These are phyloP conservation scores for Pagetopsis macropterus DNA, from an alignment of 2,797 vertebrate species.

Conservation along the genomic window DNA sequence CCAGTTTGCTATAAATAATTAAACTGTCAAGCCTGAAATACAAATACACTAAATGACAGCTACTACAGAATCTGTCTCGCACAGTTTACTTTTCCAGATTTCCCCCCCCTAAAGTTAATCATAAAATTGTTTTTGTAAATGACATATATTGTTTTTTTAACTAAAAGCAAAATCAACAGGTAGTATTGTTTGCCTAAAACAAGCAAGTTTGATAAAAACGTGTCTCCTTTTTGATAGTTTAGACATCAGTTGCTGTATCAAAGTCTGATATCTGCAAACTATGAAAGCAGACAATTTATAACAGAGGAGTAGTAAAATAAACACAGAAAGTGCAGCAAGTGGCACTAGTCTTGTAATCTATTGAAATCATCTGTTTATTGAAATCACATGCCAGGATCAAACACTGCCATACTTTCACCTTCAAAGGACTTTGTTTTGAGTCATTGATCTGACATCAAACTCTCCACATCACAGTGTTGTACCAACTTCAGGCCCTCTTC, in stretches of 20 bases:
- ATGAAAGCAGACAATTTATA: background rate
- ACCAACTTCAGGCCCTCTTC: conserved; percentile 63
- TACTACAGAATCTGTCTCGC: background rate
- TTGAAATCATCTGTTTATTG: background rate
- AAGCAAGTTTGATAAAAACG: background rate
- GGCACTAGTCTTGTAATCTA: background rate
- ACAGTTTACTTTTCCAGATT: background rate
- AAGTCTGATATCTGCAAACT: background rate
- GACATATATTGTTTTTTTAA: background rate
- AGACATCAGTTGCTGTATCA: too few relatives aligned
- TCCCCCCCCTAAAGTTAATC: background rate
- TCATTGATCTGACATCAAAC: conserved; percentile 60
- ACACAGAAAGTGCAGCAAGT: background rate
- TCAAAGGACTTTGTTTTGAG: conserved; percentile 44
- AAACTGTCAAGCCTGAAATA: background rate
- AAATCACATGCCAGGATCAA: background rate
- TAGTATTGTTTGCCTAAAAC: background rate
- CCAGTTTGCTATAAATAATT: background rate
- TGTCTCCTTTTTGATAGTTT: background rate
- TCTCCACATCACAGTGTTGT: conserved; percentile 45
- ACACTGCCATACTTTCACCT: conserved; percentile 21
- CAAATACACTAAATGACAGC: background rate
- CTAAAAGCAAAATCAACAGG: background rate
- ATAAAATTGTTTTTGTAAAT: background rate
- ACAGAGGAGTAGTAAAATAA: background rate